Percentiles rank a stretch among this genome's conserved stretches.
These are phyloP conservation scores for Sarcophaga bullata DNA, from an alignment of 1,140 invertebrate species.

Conservation along the genomic window DNA sequence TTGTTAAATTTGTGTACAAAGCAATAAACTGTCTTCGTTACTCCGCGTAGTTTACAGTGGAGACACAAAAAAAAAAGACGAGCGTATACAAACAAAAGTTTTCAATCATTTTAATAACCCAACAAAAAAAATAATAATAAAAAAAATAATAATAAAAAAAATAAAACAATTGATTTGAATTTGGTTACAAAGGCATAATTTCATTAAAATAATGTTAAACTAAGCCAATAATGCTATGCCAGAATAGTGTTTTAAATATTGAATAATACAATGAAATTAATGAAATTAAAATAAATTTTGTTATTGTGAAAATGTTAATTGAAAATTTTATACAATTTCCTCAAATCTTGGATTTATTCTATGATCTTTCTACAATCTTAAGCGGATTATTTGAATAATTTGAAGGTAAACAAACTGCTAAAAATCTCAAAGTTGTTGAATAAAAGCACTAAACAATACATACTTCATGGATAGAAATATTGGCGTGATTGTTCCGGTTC, in stretches of 20 bases:
- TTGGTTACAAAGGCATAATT: not conserved
- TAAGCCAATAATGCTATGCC: not conserved
- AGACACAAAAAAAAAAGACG: not conserved
- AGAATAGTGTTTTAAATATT: not conserved
- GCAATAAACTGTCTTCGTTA: not conserved
- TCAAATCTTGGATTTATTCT: constrained; percentile 1
- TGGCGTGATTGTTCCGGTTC: not conserved
- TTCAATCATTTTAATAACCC: no score
- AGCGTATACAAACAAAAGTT: not conserved
- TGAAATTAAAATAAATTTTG: not conserved
- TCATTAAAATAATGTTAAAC: not conserved
- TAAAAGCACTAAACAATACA: no score
- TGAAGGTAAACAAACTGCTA: constrained; percentile 5
- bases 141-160: not conserved
- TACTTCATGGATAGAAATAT: no score
- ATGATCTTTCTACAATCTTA: constrained; percentile 3
- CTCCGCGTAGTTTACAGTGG: not conserved
- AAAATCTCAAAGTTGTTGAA: no score
- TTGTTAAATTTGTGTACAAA: not conserved
- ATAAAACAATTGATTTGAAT: not conserved
- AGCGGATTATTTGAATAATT: not conserved
- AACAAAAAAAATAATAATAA: not conserved
- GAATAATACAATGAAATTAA: not conserved
- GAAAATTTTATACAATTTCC: not conserved
- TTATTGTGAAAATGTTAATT: constrained; percentile 8